Percentiles rank a stretch among this genome's conserved stretches.
Evolutionary conservation across 2,113 vertebrate genomes (phyloP).

Genomic region (Saccopteryx leptura): DNA sequence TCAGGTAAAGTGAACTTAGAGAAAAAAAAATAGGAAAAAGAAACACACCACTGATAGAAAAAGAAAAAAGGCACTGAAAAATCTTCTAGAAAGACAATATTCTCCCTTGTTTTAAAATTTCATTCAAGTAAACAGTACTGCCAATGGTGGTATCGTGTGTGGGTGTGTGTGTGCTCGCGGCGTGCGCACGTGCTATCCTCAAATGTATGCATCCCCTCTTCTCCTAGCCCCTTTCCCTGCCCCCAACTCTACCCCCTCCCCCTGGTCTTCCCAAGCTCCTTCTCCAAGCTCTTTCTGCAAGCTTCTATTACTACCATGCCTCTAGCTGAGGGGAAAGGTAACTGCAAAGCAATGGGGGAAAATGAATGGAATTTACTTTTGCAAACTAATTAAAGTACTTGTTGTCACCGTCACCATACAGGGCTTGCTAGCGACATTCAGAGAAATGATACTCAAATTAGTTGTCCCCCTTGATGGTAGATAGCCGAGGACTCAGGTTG

Average conservation of each 20-base stretch:
- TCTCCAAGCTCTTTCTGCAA: background rate
- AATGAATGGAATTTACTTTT: constrained; percentile 47
- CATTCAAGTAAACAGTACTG: background rate
- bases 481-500: constrained; percentile 85
- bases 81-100: background rate
- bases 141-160: background rate
- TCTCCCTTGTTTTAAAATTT: background rate
- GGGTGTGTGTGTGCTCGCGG: background rate
- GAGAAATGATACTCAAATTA: constrained; percentile 88
- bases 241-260: background rate
- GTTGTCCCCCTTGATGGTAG: constrained; percentile 87
- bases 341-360: background rate
- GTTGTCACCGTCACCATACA: constrained; percentile 52
- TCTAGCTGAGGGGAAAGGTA: constrained; percentile 60
- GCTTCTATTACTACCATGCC: constrained; percentile 26
- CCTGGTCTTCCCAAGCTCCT: background rate
- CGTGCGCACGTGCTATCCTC: no score
- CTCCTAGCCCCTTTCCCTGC: background rate
- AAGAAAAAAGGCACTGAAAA: background rate
- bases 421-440: constrained; percentile 80
- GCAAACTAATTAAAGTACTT: constrained; percentile 61
- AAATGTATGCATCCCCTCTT: background rate
- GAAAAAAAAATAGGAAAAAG: background rate
- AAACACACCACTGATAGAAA: background rate
- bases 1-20: constrained; percentile 10